Base-by-base conservation (phyloP, 2,888 invertebrate species). In the Catocala fraxini region DNA sequence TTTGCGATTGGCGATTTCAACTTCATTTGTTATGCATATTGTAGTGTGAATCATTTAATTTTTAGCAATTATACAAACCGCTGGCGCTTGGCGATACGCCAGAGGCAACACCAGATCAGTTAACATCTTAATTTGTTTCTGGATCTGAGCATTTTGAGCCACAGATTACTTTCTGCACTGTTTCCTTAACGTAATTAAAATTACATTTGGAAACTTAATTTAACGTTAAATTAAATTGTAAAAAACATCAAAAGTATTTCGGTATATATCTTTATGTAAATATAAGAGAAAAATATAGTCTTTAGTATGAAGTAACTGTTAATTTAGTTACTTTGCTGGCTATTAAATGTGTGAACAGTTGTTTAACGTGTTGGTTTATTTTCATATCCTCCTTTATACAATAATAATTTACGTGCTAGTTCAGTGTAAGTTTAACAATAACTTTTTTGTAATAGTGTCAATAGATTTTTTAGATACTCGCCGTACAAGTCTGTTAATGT, bases 141-240 rank as follows among this genome's bases (percentile, higher is more conserved):
- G 41, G 15, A 46, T 64, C 39, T 15, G 3, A 12, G 52, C 1
- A 9, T 51, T 58, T 51, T 53, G 6, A 56, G 12, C 25, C 35
- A 12, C 41, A 55, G 11, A 64, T 73, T 51, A 46, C 58, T 67
- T 74, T 65, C 59, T 60, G 75, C 75, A 67, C 74, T 74, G 75
- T 65, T 69, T 77, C 66, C 57, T 65, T 42, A 56, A 47, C 12
- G 58, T 66, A 71, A 69, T 65, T 71, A 67, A 60, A 73, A 71
- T 64, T 33, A 62, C 56, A 71, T 75, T 75, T 58, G n/a, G 34
- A 33, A 45, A 57, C 51, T 59, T 56, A 68, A 63, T 68, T 68
- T 65, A 53, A 51, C 55, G 59, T 63, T 45, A 54, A 64, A 56
- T 51, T 48, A 57, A 52, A 55, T 52, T 53, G 11, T 6, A 46